Base-by-base conservation (phyloP, 2,113 vertebrate genomes). In the Cottus gobio region DNA sequence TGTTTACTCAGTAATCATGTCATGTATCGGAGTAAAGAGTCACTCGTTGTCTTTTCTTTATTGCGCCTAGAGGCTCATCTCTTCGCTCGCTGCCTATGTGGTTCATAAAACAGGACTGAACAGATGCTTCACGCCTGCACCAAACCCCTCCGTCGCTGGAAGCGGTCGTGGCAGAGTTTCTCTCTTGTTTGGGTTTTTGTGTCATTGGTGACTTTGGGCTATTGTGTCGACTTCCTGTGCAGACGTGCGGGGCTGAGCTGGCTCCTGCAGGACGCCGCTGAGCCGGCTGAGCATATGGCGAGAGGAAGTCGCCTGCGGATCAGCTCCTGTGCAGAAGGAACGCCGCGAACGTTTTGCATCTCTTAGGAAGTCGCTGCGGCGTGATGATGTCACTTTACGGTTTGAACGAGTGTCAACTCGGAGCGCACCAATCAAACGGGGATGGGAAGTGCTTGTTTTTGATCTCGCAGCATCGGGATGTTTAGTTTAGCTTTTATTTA, bases 241-340 rank as follows among this genome's bases (percentile, higher is more conserved):
- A 76, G 85, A 82, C 68, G 84, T 58, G 72, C 75, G 71, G 75
- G 82, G 84, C 80, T 81, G 90, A 90, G 83, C 89, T 88, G 83
- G 79, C 80, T 91, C 88, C 85, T 84, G 68, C 78, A 93, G 87
- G 86, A 87, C 31, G 71, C 64, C 61, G 71, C 84, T 66, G 86
- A 80, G 89, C 83, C 79, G 76, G 76, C 79, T 81, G 91, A 92
- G 84, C 92, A 92, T 90, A 90, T 92, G 91, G 91, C 13, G 87
- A 85, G 88, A 89, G 85, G 85, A 92, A 89, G 87, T 80, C 66
- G 85, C 83, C 76, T 79, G 77, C 48, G 76, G 88, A 84, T 34
- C 78, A 57, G 16, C 57, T 71, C 75, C n/a, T 82, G 72, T 85
- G 82, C 76, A 82, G 86, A 88, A 66, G 34, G 34, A 56, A 80